phyloP scores from a whole-genome alignment of 2,888 invertebrate genomes.

The Ernsta delagoae region DNA sequence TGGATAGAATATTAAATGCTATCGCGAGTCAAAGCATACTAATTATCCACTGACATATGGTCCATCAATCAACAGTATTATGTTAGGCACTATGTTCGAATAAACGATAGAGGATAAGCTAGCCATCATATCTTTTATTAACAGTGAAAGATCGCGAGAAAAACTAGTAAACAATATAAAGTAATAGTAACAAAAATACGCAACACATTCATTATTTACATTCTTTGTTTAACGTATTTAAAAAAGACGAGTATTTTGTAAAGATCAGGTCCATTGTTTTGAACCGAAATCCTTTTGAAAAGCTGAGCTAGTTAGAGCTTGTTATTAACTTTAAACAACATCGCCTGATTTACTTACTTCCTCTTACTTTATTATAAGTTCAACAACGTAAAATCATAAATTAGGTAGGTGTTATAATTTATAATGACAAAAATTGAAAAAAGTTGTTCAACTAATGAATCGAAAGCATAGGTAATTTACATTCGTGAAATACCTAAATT shows the following conservation, averaged over 20 bases:
- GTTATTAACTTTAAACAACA: conserved; percentile 17
- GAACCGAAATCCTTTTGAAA: background rate
- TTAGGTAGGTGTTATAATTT: background rate
- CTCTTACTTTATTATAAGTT: conserved; percentile 14
- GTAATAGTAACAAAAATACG: too few species aligned
- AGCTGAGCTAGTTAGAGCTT: conserved; percentile 16
- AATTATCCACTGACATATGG: background rate
- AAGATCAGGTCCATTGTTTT: conserved; percentile 1
- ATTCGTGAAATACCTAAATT: too few species aligned
- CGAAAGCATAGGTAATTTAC: too few species aligned
- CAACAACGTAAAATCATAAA: background rate
- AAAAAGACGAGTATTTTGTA: too few species aligned
- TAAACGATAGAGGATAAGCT: too few species aligned
- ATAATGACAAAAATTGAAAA: background rate
- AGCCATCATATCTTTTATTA: too few species aligned
- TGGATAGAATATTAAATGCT: background rate
- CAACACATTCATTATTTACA: too few species aligned
- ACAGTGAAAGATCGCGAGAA: too few species aligned
- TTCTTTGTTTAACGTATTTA: too few species aligned
- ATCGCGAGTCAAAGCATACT: background rate
- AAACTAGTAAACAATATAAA: too few species aligned
- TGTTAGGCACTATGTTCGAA: background rate
- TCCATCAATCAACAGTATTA: background rate
- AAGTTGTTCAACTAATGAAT: too few species aligned
- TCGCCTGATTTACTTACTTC: conserved; percentile 23